These are phyloP conservation scores for Oreochromis tanganicae DNA, from an alignment of 2,113 vertebrate species.

Conservation along the genomic window DNA sequence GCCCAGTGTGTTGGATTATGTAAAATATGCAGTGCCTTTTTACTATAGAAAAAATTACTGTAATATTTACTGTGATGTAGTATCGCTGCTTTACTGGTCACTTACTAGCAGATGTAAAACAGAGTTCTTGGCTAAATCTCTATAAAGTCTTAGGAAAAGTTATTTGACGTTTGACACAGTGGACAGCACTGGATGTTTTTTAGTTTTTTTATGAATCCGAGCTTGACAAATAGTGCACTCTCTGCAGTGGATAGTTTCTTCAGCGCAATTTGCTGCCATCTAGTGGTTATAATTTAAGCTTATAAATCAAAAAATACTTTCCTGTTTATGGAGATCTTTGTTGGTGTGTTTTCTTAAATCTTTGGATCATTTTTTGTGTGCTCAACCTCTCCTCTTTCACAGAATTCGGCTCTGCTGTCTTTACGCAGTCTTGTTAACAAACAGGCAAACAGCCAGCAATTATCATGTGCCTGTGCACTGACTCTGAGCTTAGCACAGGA, in stretches of 20 bases:
- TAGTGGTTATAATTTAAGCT: background rate
- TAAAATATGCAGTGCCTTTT: background rate
- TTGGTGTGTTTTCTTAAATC: background rate
- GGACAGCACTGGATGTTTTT: background rate
- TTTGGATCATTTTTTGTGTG: background rate
- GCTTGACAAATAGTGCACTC: background rate
- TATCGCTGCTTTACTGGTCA: background rate
- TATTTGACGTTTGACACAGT: background rate
- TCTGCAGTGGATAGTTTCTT: background rate
- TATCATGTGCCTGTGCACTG: background rate
- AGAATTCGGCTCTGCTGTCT: background rate
- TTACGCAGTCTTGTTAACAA: background rate
- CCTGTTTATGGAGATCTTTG: background rate
- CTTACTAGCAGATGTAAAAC: background rate
- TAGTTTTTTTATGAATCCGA: background rate
- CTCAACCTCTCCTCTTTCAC: background rate
- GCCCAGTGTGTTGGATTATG: background rate
- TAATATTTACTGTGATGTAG: background rate
- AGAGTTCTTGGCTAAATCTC: background rate
- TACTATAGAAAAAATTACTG: background rate
- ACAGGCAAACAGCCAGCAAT: background rate
- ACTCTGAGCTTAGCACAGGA: background rate
- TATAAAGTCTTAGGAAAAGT: background rate
- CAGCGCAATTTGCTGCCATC: constrained; percentile 18
- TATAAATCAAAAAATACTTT: background rate